Conservation (phyloP, 2,113 vertebrate species). For the Ramphastos sulfuratus region DNA sequence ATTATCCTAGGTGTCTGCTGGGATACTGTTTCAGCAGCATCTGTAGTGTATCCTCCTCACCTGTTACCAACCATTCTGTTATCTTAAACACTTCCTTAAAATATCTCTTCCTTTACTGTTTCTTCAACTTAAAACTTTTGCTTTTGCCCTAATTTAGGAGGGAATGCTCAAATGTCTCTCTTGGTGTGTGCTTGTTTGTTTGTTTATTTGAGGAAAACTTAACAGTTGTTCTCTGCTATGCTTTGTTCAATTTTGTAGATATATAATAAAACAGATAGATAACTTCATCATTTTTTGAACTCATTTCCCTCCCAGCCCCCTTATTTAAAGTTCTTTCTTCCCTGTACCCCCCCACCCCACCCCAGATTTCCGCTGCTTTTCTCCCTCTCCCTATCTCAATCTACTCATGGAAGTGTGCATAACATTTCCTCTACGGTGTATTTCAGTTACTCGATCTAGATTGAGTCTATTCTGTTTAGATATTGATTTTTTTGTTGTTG, state of each 20-base stretch:
- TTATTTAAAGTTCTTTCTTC: too few species aligned
- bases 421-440: neutral
- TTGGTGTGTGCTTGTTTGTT: neutral
- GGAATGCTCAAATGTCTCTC: neutral
- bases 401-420: neutral
- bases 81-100: neutral
- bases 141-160: neutral
- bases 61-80: neutral
- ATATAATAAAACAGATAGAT: neutral
- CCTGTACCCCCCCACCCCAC: accelerated
- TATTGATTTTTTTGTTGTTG: neutral
- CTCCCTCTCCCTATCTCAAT: neutral
- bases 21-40: neutral
- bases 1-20: neutral
- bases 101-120: neutral
- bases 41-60: neutral
- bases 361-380: accelerated
- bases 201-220: neutral
- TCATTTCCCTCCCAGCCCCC: too few species aligned
- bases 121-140: neutral
- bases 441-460: neutral
- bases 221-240: neutral
- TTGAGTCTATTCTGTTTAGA: neutral
- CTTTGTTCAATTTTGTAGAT: neutral
- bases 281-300: too few species aligned